Conservation (phyloP, 2,113 vertebrate species). For the Nothocercus nigrocapillus region DNA sequence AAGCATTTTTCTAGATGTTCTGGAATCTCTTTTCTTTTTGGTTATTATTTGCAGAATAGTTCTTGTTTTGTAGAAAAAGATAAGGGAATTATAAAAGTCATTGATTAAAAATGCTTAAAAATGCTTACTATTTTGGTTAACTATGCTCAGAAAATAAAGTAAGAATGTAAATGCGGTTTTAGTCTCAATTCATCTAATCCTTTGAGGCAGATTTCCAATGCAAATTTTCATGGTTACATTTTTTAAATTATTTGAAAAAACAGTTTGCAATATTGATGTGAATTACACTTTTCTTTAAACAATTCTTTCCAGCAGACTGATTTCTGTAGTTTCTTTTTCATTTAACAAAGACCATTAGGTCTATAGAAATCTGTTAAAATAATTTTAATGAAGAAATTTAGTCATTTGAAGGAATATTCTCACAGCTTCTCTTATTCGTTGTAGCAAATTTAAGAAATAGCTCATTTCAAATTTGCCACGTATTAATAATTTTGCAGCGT, state of each 20-base stretch:
- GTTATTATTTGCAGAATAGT: background rate
- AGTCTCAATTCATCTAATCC: background rate
- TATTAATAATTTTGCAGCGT: background rate
- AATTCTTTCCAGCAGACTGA: background rate
- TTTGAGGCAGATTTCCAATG: background rate
- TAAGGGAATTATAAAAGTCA: background rate
- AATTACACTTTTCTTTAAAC: background rate
- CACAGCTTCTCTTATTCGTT: background rate
- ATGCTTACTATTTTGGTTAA: background rate
- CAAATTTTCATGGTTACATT: background rate
- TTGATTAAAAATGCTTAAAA: background rate
- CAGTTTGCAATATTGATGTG: background rate
- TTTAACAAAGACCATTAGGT: background rate
- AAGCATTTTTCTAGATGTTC: background rate
- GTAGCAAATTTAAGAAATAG: background rate
- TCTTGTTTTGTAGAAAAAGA: background rate
- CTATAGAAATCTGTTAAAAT: background rate
- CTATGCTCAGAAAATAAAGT: background rate
- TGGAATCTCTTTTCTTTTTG: background rate
- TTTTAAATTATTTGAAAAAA: background rate
- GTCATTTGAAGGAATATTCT: background rate
- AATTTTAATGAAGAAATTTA: background rate
- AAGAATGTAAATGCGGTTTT: background rate
- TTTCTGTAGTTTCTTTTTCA: background rate
- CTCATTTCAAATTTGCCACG: background rate